phyloP scores from a whole-genome alignment of 2,888 invertebrate genomes.

The Horisme vitalbata region DNA sequence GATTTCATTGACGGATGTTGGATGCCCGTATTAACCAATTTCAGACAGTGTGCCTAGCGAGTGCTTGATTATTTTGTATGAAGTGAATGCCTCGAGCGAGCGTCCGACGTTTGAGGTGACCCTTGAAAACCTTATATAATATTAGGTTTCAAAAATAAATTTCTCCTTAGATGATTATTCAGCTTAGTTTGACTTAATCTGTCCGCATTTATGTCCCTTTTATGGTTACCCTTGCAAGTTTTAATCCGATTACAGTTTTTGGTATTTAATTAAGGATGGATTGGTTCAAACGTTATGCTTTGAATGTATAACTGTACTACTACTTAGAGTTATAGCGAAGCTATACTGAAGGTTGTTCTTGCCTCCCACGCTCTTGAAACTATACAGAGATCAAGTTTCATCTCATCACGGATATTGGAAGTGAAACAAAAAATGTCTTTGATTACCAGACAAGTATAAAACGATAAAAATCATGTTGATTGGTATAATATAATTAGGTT shows the following conservation, averaged over 20 bases:
- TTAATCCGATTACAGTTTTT: constrained; percentile 59
- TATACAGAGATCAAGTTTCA: constrained; percentile 8
- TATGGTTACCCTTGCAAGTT: constrained; percentile 43
- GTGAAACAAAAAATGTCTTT: neutral
- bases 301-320: neutral
- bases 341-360: constrained; percentile 1
- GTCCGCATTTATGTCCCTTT: neutral
- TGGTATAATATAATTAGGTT: neutral
- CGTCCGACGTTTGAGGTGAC: too few species aligned
- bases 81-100: too few species aligned
- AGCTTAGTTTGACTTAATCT: neutral
- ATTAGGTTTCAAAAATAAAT: too few species aligned
- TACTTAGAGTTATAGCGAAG: neutral
- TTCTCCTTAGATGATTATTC: neutral
- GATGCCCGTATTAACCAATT: too few species aligned
- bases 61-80: too few species aligned
- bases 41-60: too few species aligned
- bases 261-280: constrained; percentile 23
- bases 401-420: constrained; percentile 6
- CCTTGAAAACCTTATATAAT: too few species aligned
- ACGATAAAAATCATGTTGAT: neutral
- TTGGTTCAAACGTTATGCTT: constrained; percentile 12
- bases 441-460: neutral
- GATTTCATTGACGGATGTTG: too few species aligned
- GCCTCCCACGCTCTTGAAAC: constrained; percentile 13